Base-by-base conservation (phyloP, 2,797 vertebrate species). In the Lithobates pipiens region DNA sequence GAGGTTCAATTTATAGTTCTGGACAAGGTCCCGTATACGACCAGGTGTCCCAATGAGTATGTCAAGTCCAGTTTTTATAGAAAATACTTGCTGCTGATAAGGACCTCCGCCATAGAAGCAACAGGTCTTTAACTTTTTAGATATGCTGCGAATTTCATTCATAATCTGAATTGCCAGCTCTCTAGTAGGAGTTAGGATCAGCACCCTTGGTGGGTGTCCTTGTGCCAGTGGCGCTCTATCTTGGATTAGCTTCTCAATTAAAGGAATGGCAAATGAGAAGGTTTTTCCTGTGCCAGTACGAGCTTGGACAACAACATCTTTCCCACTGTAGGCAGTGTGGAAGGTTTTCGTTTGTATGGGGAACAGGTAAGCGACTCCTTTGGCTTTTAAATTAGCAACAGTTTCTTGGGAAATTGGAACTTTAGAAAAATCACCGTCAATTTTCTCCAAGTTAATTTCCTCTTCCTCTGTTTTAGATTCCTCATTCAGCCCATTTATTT, bases 201-300 rank as follows among this genome's bases (percentile, higher is more conserved):
- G 91, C 5, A 99, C 97, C 94, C 96, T 97, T 10, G 98, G 98
- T 13, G 95, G 65, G 18, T 97, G 95, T 69, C 98, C 97, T 92
- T 96, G 94, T 76, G 18, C 90, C 15, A 83, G 81, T 21, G 94
- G 92, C 11, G 80, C 90, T 0, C 85, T 2, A 5, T 90, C 90
- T 0, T 83, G 85, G 91, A 96, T 95, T 73, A 99, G 95, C 72
- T 95, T 98, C 91, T 99, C 98, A 86, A 95, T 94, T 91, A 99
- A 92, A 0, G 98, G 98, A 85, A 99, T 87, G 71, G 97, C 98
- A 87, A 99, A 99, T 10, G 97, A 98, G 89, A 99, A 96, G 0
- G 98, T 99, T 91, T 99, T 99, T 77, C 98, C 98, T 0, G 98
- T 99, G 91, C 98, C 98, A 3, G 98, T 99, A 16, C 97, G 94